Percentiles rank a stretch among this genome's conserved stretches.
These are phyloP conservation scores for Nyctibius grandis DNA, from an alignment of 2,797 vertebrate species.

Conservation along the genomic window DNA sequence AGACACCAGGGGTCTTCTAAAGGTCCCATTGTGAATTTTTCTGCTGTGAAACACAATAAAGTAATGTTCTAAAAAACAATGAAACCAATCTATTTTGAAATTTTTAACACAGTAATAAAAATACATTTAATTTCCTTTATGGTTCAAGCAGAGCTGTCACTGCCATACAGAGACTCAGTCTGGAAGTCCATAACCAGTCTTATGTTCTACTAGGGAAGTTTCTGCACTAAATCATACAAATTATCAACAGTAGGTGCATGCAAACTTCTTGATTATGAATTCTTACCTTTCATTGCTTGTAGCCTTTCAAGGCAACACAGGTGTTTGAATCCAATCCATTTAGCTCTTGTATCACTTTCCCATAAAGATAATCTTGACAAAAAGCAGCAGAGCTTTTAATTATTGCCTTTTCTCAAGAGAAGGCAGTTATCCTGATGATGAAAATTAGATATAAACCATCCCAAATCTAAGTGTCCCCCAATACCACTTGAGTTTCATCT, in stretches of 20 bases:
- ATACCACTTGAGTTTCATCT: conserved; percentile 1
- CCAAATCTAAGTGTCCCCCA: neutral
- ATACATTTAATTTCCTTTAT: neutral
- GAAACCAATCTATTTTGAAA: neutral
- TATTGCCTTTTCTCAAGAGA: neutral
- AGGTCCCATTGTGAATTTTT: neutral
- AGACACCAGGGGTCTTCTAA: neutral
- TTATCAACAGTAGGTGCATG: neutral
- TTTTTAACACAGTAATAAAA: neutral
- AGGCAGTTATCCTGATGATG: neutral
- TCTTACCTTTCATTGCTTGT: neutral
- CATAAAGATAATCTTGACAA: neutral
- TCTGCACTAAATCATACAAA: neutral
- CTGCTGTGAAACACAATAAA: neutral
- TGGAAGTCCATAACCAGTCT: neutral
- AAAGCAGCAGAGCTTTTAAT: neutral
- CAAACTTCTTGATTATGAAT: neutral
- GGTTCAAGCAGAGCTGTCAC: neutral
- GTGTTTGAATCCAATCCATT: neutral
- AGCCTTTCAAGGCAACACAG: neutral
- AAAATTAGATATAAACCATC: conserved; percentile 6
- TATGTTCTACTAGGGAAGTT: neutral
- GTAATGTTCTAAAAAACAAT: neutral
- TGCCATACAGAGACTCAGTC: neutral
- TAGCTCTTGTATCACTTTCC: neutral